Percentiles rank a stretch among this genome's conserved stretches.
Evolutionary conservation across 1,140 invertebrate genomes (phyloP).

Genomic region (Drosophila seguyi): DNA sequence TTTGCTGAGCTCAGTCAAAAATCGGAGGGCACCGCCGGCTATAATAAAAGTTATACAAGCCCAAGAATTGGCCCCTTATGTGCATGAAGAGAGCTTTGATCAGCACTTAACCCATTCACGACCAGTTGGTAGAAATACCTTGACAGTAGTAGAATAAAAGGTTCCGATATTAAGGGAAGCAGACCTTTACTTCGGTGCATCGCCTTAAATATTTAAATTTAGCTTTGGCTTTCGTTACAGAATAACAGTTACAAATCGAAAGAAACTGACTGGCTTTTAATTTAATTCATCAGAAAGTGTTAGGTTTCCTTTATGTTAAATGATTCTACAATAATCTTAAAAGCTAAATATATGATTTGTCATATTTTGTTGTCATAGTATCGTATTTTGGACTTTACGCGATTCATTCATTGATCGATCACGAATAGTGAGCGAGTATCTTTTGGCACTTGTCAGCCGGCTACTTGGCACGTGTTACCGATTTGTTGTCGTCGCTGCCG

Average conservation of each 20-base stretch:
- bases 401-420: constrained; percentile 82
- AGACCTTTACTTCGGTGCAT: neutral
- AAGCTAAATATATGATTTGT: neutral
- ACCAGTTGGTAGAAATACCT: constrained; percentile 6
- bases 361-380: constrained; percentile 32
- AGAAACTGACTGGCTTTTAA: too few species aligned
- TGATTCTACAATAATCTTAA: too few species aligned
- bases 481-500: constrained; percentile 50
- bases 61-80: constrained; percentile 60
- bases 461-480: constrained; percentile 69
- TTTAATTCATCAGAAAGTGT: too few species aligned
- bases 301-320: neutral
- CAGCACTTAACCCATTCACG: constrained; percentile 39
- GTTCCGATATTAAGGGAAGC: neutral
- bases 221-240: neutral
- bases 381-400: constrained; percentile 50
- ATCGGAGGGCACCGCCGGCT: constrained; percentile 63
- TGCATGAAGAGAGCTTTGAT: constrained; percentile 28
- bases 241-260: neutral
- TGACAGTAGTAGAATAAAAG: constrained; percentile 3
- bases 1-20: constrained; percentile 67
- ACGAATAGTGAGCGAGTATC: constrained; percentile 67
- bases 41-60: constrained; percentile 60
- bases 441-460: constrained; percentile 69
- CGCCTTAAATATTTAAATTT: neutral